Base-by-base conservation (phyloP, 2,797 vertebrate genomes). In the Anguilla marmorata region DNA sequence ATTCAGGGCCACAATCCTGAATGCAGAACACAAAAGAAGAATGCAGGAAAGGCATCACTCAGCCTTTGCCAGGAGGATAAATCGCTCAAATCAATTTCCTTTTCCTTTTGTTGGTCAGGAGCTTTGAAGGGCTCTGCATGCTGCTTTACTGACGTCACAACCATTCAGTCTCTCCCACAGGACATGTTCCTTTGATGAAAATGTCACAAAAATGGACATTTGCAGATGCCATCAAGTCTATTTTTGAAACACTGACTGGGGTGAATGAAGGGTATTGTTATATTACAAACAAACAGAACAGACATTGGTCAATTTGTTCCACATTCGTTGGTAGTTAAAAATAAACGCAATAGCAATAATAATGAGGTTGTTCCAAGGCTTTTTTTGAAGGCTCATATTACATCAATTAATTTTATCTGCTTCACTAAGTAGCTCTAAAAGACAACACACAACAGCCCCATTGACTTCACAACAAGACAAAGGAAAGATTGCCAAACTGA, bases 251-350 rank as follows among this genome's bases (percentile, higher is more conserved):
- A 72, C 50, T 21, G 50, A 79, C 69, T 56, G 30, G 54, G 33
- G 27, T 37, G 33, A 86, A 86, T 76, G 54, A 79, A 86, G 48
- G 54, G 69, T 48, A 74, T 86, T 86, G 69, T 86, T 79, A 56
- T 30, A 37, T 76, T 41, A 76, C 86, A 76, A 79, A 86, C 86
- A 86, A 66, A 50, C 66, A 69, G 85, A 66, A 50, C 66, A 69
- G 85, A 86, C 56, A 19, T 76, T 37, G 30, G 72, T 76, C 8
- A 54, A 86, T 86, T 37, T 27, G 56, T 45, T 52, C 85, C 63
- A 50, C 27, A 72, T 54, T 27, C 24, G 12, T 24, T 16, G 16
- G 33, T 37, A 41, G 30, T 37, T 72, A 76, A 76, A 76, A 76
- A 41, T 76, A 76, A 16, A 37, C 5, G 72, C 6, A 37, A 76